phyloP scores from a whole-genome alignment of 2,113 vertebrate genomes.

The Apus apus region DNA sequence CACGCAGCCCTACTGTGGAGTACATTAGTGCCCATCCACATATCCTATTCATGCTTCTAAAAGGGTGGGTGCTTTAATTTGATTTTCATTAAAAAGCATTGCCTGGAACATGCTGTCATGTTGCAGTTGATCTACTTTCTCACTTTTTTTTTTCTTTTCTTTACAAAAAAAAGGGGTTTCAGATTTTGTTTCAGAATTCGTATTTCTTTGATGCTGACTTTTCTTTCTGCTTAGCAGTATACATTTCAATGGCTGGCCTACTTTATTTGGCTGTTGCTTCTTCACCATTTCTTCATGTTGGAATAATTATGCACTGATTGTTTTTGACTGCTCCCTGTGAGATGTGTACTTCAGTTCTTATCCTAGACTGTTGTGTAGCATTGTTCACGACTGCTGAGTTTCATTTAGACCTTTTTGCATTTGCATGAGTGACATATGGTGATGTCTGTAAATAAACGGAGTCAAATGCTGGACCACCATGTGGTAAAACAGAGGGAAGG shows the following conservation, averaged over 20 bases:
- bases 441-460: not conserved
- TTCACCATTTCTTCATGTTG: not conserved
- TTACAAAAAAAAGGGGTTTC: not conserved
- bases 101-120: not conserved
- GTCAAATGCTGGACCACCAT: not conserved
- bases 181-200: not conserved
- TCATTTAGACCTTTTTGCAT: not conserved
- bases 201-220: not conserved
- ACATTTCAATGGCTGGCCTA: not conserved
- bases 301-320: not conserved
- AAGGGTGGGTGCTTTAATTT: slow-evolving; percentile 82
- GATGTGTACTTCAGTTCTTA: not conserved
- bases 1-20: slow-evolving; percentile 92
- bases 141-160: not conserved
- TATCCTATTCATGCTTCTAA: slow-evolving; percentile 92
- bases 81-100: slow-evolving; percentile 4
- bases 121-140: not conserved
- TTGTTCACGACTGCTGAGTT: not conserved
- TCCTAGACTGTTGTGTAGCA: not conserved
- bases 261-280: not conserved
- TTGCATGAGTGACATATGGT: not conserved
- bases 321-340: not conserved
- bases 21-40: slow-evolving; percentile 95
- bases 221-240: not conserved
- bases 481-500: not conserved